Conservation (phyloP, 1,140 invertebrate genomes). For the Trichomalopsis sarcophagae region DNA sequence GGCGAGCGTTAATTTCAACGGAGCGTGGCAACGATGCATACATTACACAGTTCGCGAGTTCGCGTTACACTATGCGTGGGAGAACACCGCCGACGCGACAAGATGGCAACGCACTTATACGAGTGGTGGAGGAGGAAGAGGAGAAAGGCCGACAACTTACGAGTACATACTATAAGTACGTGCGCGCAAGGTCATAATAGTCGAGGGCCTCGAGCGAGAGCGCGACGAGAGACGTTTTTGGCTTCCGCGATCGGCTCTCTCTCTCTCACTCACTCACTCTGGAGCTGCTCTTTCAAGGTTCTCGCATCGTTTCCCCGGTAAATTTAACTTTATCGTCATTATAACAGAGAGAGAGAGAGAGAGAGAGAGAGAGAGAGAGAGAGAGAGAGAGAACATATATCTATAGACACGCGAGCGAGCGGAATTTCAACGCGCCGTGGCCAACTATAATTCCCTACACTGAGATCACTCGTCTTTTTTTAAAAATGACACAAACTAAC, state of each 20-base stretch:
- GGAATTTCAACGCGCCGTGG: not conserved
- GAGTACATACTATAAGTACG: not conserved
- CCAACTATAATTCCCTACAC: not conserved
- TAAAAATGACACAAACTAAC: not conserved
- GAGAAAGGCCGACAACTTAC: not conserved
- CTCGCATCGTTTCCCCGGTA: not conserved
- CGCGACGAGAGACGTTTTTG: not conserved
- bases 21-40: too few species aligned
- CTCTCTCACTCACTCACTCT: too few species aligned
- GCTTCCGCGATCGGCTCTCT: not conserved
- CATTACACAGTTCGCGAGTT: too few species aligned
- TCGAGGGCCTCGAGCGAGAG: not conserved
- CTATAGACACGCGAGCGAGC: not conserved
- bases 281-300: not conserved
- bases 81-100: not conserved
- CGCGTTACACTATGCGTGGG: too few species aligned
- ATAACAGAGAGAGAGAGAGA: not conserved
- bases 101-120: not conserved
- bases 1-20: too few species aligned
- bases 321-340: conserved; percentile 1
- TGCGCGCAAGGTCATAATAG: not conserved
- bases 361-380: too few species aligned
- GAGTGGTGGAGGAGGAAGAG: not conserved
- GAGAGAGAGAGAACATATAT: not conserved
- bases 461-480: not conserved